Evolutionary conservation across 2,113 vertebrate species (phyloP).

Genomic region (Leiothrix lutea): DNA sequence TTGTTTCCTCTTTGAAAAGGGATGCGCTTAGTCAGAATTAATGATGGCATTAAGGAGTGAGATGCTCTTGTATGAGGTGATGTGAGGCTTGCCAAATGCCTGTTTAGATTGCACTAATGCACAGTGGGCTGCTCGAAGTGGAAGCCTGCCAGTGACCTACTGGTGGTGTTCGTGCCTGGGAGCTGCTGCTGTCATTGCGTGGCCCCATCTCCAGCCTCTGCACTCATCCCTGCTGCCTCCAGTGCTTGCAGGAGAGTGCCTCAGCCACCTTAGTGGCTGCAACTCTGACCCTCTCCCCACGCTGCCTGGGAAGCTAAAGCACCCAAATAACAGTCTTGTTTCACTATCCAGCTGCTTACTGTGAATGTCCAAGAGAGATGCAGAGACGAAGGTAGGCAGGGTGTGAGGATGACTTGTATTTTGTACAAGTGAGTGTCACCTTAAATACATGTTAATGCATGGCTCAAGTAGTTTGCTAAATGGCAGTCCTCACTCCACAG

Average conservation of each 20-base stretch:
- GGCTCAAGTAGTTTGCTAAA: not conserved
- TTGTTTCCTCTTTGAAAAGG: not conserved
- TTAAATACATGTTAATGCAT: not conserved
- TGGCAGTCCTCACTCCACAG: not conserved
- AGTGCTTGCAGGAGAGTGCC: not conserved
- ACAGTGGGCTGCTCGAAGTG: not conserved
- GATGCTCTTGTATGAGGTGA: not conserved
- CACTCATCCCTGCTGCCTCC: not conserved
- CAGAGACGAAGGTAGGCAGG: not conserved
- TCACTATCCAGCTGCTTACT: not conserved
- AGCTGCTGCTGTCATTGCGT: not conserved
- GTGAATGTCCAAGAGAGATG: not conserved
- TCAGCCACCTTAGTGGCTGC: not conserved
- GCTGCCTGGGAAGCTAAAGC: not conserved
- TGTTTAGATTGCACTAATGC: not conserved
- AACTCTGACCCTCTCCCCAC: not conserved
- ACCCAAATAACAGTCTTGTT: not conserved
- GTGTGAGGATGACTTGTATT: not conserved
- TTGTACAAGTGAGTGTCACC: not conserved
- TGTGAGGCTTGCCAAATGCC: not conserved
- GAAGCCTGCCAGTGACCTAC: not conserved
- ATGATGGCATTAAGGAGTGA: not conserved
- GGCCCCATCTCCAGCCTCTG: not conserved
- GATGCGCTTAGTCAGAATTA: not conserved
- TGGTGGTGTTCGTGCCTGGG: not conserved